A percentile compares a stretch with the other conserved stretches of the same genome.
Evolutionary conservation across 30 jellyfish, hydroid and myxozoan species (phyloP).

Genomic region (Chrysaora quinquecirrha): DNA sequence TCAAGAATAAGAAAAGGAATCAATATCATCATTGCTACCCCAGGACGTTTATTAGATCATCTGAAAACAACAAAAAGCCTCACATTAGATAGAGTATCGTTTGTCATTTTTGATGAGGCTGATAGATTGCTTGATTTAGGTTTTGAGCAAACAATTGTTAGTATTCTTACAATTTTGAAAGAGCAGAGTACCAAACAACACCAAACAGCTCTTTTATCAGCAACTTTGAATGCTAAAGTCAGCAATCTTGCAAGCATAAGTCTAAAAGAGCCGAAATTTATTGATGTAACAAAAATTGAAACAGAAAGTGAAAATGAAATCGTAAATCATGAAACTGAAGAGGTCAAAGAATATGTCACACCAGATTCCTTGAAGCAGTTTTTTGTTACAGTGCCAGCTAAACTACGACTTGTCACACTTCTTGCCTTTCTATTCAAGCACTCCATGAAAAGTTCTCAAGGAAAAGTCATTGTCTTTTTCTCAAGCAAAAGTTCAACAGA

Average conservation of each 20-base stretch:
- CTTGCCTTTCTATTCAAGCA: slow-evolving; percentile 43
- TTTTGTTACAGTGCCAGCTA: slow-evolving; percentile 89
- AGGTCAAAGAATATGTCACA: neutral
- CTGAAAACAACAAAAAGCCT: slow-evolving; percentile 84
- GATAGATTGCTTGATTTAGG: slow-evolving; percentile 97
- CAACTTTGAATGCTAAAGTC: slow-evolving; percentile 81
- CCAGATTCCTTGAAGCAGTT: slow-evolving; percentile 81
- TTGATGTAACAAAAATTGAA: slow-evolving; percentile 53
- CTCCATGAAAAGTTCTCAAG: slow-evolving; percentile 8
- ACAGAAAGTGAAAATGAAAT: neutral
- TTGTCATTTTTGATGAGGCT: slow-evolving; percentile 92
- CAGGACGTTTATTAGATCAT: slow-evolving; percentile 96
- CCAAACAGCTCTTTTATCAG: slow-evolving; percentile 90
- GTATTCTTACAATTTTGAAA: slow-evolving; percentile 40
- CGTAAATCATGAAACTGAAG: neutral
- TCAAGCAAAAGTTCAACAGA: slow-evolving; percentile 76
- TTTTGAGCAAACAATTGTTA: slow-evolving; percentile 64
- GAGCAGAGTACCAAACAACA: slow-evolving; percentile 32
- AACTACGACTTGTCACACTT: slow-evolving; percentile 80
- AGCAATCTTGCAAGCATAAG: slow-evolving; percentile 73
- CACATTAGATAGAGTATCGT: slow-evolving; percentile 45
- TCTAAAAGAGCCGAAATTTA: slow-evolving; percentile 48
- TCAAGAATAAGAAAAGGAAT: slow-evolving; percentile 95
- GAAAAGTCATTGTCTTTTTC: slow-evolving; percentile 82
- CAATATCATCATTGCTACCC: slow-evolving; percentile 90